Conservation (phyloP, 2,888 invertebrate species). For the Erannis defoliaria region DNA sequence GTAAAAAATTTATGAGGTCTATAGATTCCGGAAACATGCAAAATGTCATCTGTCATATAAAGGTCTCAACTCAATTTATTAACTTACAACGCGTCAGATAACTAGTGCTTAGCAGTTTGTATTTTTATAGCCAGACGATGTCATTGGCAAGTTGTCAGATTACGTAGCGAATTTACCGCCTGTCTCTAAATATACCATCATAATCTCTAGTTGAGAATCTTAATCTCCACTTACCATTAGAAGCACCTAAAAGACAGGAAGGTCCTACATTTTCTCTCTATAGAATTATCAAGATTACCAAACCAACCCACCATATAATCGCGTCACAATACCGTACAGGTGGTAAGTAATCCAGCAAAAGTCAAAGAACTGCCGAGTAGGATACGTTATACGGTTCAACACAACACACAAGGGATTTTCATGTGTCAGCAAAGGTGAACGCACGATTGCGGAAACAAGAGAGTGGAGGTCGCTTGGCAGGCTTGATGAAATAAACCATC, state of each 20-base stretch:
- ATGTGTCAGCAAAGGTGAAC: constrained; percentile 70
- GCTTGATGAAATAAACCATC: constrained; percentile 74
- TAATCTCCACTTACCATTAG: neutral
- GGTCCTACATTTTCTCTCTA: constrained; percentile 4
- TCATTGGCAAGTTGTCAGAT: constrained; percentile 16
- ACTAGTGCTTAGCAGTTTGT: neutral
- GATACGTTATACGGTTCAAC: constrained; percentile 32
- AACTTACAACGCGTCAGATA: neutral
- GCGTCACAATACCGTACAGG: constrained; percentile 16
- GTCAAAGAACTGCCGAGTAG: constrained; percentile 22
- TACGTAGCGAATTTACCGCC: neutral
- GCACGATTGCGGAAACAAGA: constrained; percentile 77
- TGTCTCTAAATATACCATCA: constrained; percentile 4
- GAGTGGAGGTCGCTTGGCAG: constrained; percentile 61
- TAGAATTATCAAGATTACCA: neutral
- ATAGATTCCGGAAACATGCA: constrained; percentile 45
- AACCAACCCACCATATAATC: constrained; percentile 7
- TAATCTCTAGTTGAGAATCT: constrained; percentile 1
- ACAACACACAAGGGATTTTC: constrained; percentile 50
- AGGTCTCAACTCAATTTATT: constrained; percentile 37
- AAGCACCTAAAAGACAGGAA: neutral
- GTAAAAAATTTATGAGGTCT: constrained; percentile 39
- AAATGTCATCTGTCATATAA: constrained; percentile 38
- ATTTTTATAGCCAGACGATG: constrained; percentile 8
- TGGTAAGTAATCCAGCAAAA: constrained; percentile 19